Base-by-base conservation (phyloP, 1,140 invertebrate species). In the Samia ricini region DNA sequence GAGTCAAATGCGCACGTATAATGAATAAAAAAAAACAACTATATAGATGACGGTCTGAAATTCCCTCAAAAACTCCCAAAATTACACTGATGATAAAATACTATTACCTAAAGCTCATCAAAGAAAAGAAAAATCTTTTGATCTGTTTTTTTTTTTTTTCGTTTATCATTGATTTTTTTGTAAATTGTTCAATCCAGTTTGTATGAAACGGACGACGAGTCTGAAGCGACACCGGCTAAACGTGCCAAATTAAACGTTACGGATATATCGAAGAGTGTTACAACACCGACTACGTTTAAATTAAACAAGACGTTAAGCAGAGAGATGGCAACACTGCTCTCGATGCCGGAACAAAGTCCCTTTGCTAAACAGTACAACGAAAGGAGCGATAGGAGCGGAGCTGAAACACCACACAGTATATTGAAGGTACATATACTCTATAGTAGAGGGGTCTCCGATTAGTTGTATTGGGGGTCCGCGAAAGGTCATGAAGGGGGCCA, bases 391-490 rank as follows among this genome's bases (percentile, higher is more conserved):
- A 66, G 78, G 71, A 76, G 60, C 73, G 74, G 77, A 5, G 77
- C 85, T 6, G 82, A 75, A 0, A 90, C 88, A 0, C 88, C 86
- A 2, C 88, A 89, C 19, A 90, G 88, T 57, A 91, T 90, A 60
- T 60, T 91, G 0, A 91, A 91, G 85, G 89, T 90, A 55, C 51
- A 29, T 42, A 42, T 42, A 42, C n/a, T n/a, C n/a, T n/a, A n/a
- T n/a, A n/a, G n/a, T n/a, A n/a, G n/a, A n/a, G n/a, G n/a, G n/a
- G n/a, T n/a, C n/a, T n/a, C n/a, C n/a, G n/a, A n/a, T n/a, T n/a
- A n/a, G n/a, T n/a, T n/a, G n/a, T n/a, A n/a, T n/a, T n/a, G n/a
- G n/a, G n/a, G n/a, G n/a, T n/a, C n/a, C n/a, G n/a, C n/a, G n/a
- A n/a, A n/a, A n/a, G n/a, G n/a, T n/a, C n/a, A n/a, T n/a, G n/a